Percentiles rank a stretch among this genome's conserved stretches.
These are phyloP conservation scores for Sarcophaga bullata DNA, from an alignment of 1,140 invertebrate genomes.

Conservation along the genomic window DNA sequence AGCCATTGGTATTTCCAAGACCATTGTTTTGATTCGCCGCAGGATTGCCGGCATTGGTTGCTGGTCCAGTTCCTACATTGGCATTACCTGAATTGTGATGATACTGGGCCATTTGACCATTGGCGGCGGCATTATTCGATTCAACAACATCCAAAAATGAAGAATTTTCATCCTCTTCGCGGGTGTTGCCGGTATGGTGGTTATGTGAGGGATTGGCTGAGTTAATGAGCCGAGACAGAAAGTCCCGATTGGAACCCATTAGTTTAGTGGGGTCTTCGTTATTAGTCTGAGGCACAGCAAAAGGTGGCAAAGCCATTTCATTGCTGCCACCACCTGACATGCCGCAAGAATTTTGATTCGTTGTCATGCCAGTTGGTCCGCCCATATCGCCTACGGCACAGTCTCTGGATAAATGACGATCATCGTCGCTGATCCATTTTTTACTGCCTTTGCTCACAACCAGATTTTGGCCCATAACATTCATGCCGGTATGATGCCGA, in stretches of 20 bases:
- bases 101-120: slow-evolving; percentile 60
- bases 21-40: slow-evolving; percentile 45
- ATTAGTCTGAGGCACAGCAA: slow-evolving; percentile 56
- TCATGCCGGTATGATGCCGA: slow-evolving; percentile 57
- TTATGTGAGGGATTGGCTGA: slow-evolving; percentile 57
- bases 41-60: slow-evolving; percentile 32
- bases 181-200: slow-evolving; percentile 54
- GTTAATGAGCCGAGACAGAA: slow-evolving; percentile 61
- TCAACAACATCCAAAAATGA: slow-evolving; percentile 64
- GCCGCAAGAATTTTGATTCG: slow-evolving; percentile 41
- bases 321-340: slow-evolving; percentile 36
- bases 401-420: slow-evolving; percentile 51
- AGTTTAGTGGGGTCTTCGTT: slow-evolving; percentile 62
- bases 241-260: slow-evolving; percentile 62
- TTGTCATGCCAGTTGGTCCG: slow-evolving; percentile 45
- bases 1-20: slow-evolving; percentile 37
- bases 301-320: slow-evolving; percentile 51
- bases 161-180: slow-evolving; percentile 64
- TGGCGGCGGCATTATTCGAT: slow-evolving; percentile 51
- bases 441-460: slow-evolving; percentile 65
- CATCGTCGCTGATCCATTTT: slow-evolving; percentile 62
- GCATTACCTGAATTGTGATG: slow-evolving; percentile 47
- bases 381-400: slow-evolving; percentile 35
- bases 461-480: slow-evolving; percentile 60
- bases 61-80: slow-evolving; percentile 40